Evolutionary conservation across 2,113 vertebrate genomes (phyloP).

Genomic region (Hypanus sabinus): DNA sequence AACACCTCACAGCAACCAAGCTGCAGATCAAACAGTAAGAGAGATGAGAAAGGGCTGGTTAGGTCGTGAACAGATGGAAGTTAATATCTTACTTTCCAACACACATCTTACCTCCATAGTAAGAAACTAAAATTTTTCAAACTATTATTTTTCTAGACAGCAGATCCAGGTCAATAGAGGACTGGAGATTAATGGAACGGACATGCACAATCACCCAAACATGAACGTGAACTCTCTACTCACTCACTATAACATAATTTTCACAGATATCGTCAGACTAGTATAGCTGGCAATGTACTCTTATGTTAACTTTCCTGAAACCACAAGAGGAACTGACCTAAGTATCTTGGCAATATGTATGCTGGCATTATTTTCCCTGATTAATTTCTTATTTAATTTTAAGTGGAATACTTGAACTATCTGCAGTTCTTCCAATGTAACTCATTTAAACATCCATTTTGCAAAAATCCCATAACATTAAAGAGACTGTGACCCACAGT

Average conservation of each 20-base stretch:
- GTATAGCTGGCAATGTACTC: not conserved
- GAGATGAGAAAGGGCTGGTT: not conserved
- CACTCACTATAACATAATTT: not conserved
- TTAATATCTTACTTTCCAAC: not conserved
- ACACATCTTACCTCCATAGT: not conserved
- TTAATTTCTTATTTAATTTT: not conserved
- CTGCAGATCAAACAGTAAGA: conserved; percentile 50
- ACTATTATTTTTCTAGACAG: not conserved
- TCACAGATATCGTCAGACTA: not conserved
- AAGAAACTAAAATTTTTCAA: not conserved
- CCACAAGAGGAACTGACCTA: not conserved
- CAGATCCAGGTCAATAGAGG: not conserved
- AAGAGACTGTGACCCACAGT: not conserved
- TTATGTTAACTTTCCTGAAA: not conserved
- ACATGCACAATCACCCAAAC: not conserved
- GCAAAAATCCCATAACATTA: not conserved
- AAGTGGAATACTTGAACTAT: not conserved
- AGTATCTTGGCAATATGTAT: not conserved
- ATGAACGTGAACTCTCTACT: not conserved
- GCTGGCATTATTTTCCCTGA: not conserved
- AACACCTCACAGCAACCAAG: conserved; percentile 95
- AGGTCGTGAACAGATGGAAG: not conserved
- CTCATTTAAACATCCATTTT: not conserved
- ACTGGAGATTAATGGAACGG: not conserved
- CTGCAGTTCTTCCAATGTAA: not conserved